Base-by-base conservation (phyloP, 53 echinoderm and acorn worm genomes). In the Hippasteria phrygiana region DNA sequence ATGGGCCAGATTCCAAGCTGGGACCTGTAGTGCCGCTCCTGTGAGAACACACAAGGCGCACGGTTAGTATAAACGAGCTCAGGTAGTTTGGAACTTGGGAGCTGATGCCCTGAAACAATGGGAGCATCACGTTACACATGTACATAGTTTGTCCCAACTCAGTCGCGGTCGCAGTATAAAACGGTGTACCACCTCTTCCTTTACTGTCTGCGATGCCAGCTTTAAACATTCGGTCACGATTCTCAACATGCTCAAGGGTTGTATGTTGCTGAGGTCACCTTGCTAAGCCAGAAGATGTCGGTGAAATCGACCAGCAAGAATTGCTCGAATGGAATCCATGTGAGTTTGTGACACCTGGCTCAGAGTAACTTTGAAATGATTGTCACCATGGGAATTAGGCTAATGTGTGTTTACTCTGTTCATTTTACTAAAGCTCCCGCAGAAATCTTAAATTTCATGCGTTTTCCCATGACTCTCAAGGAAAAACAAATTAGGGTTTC, bases 1-100 rank as follows among this genome's bases (percentile, higher is more conserved):
- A 50, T 50, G 35, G 77, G 77, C 34, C 36, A 78, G 78, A 78
- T 59, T 59, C 78, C 78, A 38, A 38, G 59, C 54, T 18, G 26
- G 51, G 31, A n/a, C n/a, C 12, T 6, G 14, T 26, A 29, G 54
- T 55, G 37, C 10, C 10, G 16, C 38, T 14, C 18, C 32, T 66
- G 67, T 33, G 67, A 66, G 29, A 29, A 24, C 62, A 24, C 62
- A 5, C 29, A 66, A 36, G 64, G 64, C 20, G 8, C 29, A 64
- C 31, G 0, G 64, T 64, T 31, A 64, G 29, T 18, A 11, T 20
- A 54, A 18, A 24, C 1, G 59, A 59, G 26, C 36, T 16, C 36
- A 66, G 67, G 67, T 66, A 14, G 32, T 17, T 8, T 1, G 67
- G 11, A 66, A 16, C 26, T 66, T 59, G 24, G 26, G 26, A 26